These are phyloP conservation scores for Molothrus ater DNA, from an alignment of 2,797 vertebrate species.

Conservation along the genomic window DNA sequence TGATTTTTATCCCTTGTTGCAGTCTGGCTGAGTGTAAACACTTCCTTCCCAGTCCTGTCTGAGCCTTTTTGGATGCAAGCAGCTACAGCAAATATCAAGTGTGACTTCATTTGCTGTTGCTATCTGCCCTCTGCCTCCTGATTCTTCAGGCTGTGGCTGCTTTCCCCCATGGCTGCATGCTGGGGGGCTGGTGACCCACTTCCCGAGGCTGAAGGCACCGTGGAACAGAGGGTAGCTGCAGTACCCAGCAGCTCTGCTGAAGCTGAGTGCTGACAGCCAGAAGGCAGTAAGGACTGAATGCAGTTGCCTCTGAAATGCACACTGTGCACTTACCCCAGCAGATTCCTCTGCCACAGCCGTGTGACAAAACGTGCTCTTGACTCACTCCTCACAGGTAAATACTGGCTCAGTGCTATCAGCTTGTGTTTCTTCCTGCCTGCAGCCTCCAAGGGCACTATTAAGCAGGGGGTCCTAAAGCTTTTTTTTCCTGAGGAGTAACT, in stretches of 20 bases:
- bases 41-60: neutral
- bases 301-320: neutral
- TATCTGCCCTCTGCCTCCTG: neutral
- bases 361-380: neutral
- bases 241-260: neutral
- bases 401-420: neutral
- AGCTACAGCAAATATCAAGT: neutral
- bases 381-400: neutral
- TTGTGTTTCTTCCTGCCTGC: neutral
- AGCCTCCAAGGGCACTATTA: neutral
- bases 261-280: neutral
- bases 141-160: neutral
- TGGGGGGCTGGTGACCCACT: slow-evolving; percentile 1
- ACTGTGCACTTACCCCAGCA: neutral
- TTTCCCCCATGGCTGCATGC: neutral
- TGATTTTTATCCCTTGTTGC: neutral
- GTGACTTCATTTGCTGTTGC: neutral
- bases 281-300: neutral
- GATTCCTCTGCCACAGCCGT: neutral
- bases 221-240: neutral
- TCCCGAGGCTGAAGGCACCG: neutral
- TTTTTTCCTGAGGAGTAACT: neutral
- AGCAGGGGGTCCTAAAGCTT: neutral
- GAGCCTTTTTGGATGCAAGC: neutral
- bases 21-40: neutral